phyloP scores from a whole-genome alignment of 2,797 vertebrate genomes.

The Lepilemur ruficaudatus region DNA sequence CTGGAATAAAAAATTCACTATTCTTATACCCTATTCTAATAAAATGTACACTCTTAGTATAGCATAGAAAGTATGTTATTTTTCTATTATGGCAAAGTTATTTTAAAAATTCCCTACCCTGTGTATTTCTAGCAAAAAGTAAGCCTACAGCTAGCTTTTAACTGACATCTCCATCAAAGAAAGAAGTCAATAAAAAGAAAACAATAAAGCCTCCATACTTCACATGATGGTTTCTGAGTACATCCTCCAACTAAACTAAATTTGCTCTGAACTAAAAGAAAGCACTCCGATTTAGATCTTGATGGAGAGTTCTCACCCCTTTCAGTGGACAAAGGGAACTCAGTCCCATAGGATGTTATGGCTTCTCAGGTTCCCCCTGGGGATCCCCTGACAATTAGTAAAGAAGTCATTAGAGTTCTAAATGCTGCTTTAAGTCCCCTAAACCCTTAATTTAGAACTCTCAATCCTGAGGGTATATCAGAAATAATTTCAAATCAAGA shows the following conservation, averaged over 20 bases:
- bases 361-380: constrained; percentile 4
- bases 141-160: constrained; percentile 38
- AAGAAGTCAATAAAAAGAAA: not conserved
- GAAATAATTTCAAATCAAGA: constrained; percentile 30
- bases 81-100: constrained; percentile 4
- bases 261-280: constrained; percentile 12
- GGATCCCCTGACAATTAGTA: not conserved
- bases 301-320: not conserved
- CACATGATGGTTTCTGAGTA: not conserved
- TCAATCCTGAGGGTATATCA: not conserved
- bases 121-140: constrained; percentile 16
- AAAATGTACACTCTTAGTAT: not conserved
- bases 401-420: constrained; percentile 41
- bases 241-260: constrained; percentile 19
- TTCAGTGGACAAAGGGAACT: constrained; percentile 14
- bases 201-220: not conserved
- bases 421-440: constrained; percentile 8
- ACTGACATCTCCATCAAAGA: not conserved
- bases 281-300: constrained; percentile 4
- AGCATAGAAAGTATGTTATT: not conserved
- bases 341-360: not conserved
- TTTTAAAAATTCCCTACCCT: constrained; percentile 17
- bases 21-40: not conserved
- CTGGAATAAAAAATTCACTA: not conserved
- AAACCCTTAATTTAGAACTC: constrained; percentile 17